A percentile compares a stretch with the other conserved stretches of the same genome.
Conservation (phyloP, 2,888 invertebrate genomes). For the Rhodophaea formosa region DNA sequence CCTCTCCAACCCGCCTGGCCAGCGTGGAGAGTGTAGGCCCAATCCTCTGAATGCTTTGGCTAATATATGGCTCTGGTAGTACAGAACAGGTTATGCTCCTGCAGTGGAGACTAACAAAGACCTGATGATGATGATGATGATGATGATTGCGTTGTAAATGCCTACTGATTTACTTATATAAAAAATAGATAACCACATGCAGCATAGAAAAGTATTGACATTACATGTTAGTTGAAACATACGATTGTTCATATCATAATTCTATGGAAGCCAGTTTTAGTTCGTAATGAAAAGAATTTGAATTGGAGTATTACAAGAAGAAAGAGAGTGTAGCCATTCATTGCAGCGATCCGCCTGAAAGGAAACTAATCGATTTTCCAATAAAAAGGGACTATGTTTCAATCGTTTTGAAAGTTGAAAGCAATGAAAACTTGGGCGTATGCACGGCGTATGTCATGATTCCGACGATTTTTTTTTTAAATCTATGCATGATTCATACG, state of each 20-base stretch:
- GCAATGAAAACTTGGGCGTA: too few relatives aligned
- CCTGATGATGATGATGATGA: too few relatives aligned
- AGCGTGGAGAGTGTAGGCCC: too few relatives aligned
- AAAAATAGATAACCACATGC: background rate
- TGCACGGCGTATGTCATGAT: background rate
- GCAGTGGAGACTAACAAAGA: too few relatives aligned
- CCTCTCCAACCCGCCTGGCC: too few relatives aligned
- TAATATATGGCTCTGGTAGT: too few relatives aligned
- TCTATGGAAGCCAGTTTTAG: conserved; percentile 2
- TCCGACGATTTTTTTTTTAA: too few relatives aligned
- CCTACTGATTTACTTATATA: background rate
- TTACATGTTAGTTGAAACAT: conserved; percentile 2
- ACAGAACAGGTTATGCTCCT: too few relatives aligned
- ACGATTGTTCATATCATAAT: conserved; percentile 10
- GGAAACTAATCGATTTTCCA: conserved; percentile 6
- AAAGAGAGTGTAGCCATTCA: conserved; percentile 3
- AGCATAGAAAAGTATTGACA: background rate
- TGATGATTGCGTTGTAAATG: too few relatives aligned
- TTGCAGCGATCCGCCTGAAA: background rate
- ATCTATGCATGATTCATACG: too few relatives aligned
- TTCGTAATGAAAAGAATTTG: conserved; percentile 11
- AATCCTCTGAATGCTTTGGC: too few relatives aligned
- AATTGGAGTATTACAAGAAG: conserved; percentile 5
- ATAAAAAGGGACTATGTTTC: conserved; percentile 6
- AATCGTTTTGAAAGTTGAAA: conserved; percentile 5